Evolutionary conservation across 1,140 invertebrate species (phyloP).

Genomic region (Drosophila mauritiana): DNA sequence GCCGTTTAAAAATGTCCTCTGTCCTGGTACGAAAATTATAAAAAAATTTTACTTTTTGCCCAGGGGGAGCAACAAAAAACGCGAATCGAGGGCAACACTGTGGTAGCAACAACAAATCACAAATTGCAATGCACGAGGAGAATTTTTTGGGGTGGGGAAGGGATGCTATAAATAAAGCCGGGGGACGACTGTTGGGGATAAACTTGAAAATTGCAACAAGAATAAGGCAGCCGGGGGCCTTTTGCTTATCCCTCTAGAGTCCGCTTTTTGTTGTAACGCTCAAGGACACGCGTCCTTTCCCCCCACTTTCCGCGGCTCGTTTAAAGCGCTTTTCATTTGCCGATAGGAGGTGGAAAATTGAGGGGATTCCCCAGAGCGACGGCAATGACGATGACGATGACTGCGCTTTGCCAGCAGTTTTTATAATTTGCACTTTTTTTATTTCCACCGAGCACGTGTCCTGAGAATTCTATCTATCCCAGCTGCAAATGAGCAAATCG

Average conservation of each 20-base stretch:
- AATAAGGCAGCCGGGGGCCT: constrained; percentile 19
- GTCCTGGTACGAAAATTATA: constrained; percentile 16
- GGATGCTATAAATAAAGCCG: constrained; percentile 17
- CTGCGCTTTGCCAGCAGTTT: constrained; percentile 78
- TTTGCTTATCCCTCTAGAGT: constrained; percentile 27
- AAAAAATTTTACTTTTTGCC: constrained; percentile 23
- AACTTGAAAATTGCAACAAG: constrained; percentile 69
- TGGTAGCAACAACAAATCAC: constrained; percentile 44
- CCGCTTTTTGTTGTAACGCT: constrained; percentile 33
- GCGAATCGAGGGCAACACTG: constrained; percentile 26
- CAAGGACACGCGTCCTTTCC: constrained; percentile 41
- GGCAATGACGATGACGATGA: constrained; percentile 57
- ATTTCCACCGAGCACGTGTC: constrained; percentile 47
- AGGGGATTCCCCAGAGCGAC: constrained; percentile 48
- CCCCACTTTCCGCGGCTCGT: neutral
- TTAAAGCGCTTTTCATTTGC: constrained; percentile 55
- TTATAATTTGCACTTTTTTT: constrained; percentile 75
- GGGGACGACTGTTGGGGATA: constrained; percentile 15
- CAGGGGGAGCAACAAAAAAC: constrained; percentile 8
- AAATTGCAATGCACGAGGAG: constrained; percentile 39
- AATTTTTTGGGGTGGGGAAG: neutral
- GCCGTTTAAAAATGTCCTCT: constrained; percentile 30
- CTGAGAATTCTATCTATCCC: constrained; percentile 41
- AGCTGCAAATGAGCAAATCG: constrained; percentile 75
- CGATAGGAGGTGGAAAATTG: constrained; percentile 29